phyloP scores from a whole-genome alignment of 2,113 vertebrate genomes.

The Oreotragus oreotragus region DNA sequence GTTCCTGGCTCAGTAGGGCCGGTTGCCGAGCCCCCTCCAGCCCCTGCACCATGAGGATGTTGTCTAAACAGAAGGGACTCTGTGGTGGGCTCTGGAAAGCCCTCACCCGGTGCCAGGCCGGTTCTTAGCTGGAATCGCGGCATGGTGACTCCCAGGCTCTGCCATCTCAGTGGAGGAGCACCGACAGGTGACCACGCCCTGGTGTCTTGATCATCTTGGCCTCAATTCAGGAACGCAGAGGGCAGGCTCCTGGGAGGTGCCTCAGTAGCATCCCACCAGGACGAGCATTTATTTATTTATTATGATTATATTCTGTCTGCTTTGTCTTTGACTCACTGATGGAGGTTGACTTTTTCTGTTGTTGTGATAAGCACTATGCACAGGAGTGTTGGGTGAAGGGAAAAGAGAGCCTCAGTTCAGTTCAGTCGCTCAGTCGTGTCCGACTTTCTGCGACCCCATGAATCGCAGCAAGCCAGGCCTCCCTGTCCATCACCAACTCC shows the following conservation, averaged over 20 bases:
- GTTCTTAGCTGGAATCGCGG: conserved; percentile 24
- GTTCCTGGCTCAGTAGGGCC: conserved; percentile 10
- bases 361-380: neutral
- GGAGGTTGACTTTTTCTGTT: neutral
- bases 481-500: no score
- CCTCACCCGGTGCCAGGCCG: neutral
- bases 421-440: no score
- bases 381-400: neutral
- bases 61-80: neutral
- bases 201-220: neutral
- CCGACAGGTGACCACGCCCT: conserved; percentile 26
- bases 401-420: neutral
- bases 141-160: neutral
- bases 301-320: no score
- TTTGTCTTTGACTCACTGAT: conserved; percentile 12
- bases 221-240: conserved; percentile 25
- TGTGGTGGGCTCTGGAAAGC: neutral
- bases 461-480: no score
- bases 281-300: neutral
- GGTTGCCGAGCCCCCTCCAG: neutral
- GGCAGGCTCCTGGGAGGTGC: conserved; percentile 47
- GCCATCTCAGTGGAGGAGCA: neutral
- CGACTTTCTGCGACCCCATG: no score
- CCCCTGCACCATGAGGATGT: conserved; percentile 6
- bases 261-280: conserved; percentile 43